Evolutionary conservation across 2,797 vertebrate species (phyloP).

Genomic region (Mormyrops boulengeri): DNA sequence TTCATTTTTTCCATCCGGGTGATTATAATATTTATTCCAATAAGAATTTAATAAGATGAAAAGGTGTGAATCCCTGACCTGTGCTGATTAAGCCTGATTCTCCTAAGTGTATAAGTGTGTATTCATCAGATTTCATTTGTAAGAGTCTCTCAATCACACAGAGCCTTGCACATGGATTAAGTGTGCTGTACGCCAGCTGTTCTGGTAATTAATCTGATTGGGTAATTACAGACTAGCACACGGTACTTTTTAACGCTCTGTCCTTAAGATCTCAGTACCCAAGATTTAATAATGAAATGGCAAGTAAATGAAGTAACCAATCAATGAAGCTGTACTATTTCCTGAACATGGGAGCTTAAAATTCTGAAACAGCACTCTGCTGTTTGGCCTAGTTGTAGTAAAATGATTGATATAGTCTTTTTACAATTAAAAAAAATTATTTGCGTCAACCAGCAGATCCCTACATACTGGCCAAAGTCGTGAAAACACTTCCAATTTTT

Average conservation of each 20-base stretch:
- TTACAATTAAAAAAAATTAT: neutral
- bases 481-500: neutral
- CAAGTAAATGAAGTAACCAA: neutral
- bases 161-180: neutral
- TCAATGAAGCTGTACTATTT: neutral
- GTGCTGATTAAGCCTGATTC: neutral
- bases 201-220: slow-evolving; percentile 10
- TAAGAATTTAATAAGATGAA: neutral
- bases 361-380: neutral
- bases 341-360: neutral
- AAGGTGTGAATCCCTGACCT: neutral
- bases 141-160: neutral
- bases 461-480: neutral
- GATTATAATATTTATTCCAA: neutral
- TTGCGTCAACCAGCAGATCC: neutral
- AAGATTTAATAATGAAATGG: neutral
- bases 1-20: neutral
- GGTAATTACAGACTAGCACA: slow-evolving; percentile 1
- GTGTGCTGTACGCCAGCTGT: neutral
- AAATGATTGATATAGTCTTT: neutral
- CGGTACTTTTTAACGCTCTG: neutral
- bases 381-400: neutral
- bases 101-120: neutral
- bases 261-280: neutral
- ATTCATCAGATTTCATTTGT: neutral